These are phyloP conservation scores for Pseudopleuronectes americanus DNA, from an alignment of 2,797 vertebrate genomes.

Conservation along the genomic window DNA sequence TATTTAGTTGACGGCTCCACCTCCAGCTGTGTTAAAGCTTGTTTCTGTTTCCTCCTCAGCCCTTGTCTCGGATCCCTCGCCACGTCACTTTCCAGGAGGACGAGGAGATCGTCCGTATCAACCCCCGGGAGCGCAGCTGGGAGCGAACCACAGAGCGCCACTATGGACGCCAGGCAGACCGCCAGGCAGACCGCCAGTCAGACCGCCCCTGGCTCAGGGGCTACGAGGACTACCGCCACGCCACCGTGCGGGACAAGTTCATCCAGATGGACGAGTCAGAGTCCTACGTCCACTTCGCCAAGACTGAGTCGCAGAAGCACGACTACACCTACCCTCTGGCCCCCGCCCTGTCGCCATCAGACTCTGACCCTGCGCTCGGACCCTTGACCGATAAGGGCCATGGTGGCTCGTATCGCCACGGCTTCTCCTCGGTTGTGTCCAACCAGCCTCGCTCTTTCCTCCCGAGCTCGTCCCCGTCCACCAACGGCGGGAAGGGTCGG, in stretches of 20 bases:
- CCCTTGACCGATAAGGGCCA: conserved; percentile 84
- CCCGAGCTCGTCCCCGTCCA: conserved; percentile 72
- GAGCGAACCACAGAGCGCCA: conserved; percentile 65
- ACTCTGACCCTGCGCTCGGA: conserved; percentile 89
- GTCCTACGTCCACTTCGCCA: conserved; percentile 93
- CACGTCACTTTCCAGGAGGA: conserved; percentile 95
- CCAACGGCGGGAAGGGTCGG: conserved; percentile 82
- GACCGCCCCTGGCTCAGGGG: conserved; percentile 93
- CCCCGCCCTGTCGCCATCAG: conserved; percentile 77
- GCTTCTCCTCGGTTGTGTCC: conserved; percentile 85
- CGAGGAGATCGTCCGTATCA: conserved; percentile 97
- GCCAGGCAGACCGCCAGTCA: conserved; percentile 44
- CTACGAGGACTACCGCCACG: conserved; percentile 97
- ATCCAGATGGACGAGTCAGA: conserved; percentile 88
- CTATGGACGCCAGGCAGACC: conserved; percentile 76
- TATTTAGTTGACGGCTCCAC: neutral
- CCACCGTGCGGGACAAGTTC: conserved; percentile 88
- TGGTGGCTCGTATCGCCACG: conserved; percentile 50
- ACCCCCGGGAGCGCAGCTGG: conserved; percentile 95
- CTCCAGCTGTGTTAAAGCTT: neutral
- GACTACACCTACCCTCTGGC: conserved; percentile 95
- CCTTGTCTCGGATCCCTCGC: conserved; percentile 86
- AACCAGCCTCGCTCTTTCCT: conserved; percentile 87
- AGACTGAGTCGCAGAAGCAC: conserved; percentile 92
- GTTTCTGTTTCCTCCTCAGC: conserved; percentile 68